These are phyloP conservation scores for Myoxocephalus aenaeus DNA, from an alignment of 2,797 vertebrate species.

Conservation along the genomic window DNA sequence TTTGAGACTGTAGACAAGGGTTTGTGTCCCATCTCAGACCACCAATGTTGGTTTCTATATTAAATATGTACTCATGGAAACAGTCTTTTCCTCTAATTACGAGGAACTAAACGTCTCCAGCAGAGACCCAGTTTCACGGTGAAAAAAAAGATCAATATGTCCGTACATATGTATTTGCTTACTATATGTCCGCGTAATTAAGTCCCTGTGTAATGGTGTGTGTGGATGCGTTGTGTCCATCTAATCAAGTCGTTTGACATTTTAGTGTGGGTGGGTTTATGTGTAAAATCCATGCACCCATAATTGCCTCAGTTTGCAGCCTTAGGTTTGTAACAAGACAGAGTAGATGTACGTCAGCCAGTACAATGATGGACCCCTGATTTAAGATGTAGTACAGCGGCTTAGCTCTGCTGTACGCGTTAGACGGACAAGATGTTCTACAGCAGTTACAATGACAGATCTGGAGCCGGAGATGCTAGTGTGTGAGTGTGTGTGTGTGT, in stretches of 20 bases:
- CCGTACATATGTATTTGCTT: background rate
- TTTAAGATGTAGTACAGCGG: constrained; percentile 76
- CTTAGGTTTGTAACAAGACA: constrained; percentile 69
- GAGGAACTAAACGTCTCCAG: background rate
- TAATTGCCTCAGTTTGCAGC: constrained; percentile 69
- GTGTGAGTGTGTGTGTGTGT: constrained; percentile 52
- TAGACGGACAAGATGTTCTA: constrained; percentile 78
- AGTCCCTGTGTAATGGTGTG: constrained; percentile 14
- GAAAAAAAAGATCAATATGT: background rate
- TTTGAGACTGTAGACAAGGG: background rate
- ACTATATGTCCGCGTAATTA: constrained; percentile 28
- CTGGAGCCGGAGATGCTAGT: constrained; percentile 64
- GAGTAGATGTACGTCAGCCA: constrained; percentile 70
- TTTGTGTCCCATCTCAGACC: background rate
- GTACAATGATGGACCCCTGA: constrained; percentile 70
- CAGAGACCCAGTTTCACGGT: background rate
- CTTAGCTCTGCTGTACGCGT: constrained; percentile 63
- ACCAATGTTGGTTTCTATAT: background rate
- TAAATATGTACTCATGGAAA: background rate
- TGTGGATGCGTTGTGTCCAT: constrained; percentile 21
- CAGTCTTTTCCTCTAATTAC: background rate
- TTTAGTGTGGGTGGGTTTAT: constrained; percentile 11
- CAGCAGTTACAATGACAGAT: constrained; percentile 77
- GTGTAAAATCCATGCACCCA: constrained; percentile 52
- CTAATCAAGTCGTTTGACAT: constrained; percentile 28